Evolutionary conservation across 2,888 invertebrate species (phyloP).

Genomic region (Escarpia spicata): DNA sequence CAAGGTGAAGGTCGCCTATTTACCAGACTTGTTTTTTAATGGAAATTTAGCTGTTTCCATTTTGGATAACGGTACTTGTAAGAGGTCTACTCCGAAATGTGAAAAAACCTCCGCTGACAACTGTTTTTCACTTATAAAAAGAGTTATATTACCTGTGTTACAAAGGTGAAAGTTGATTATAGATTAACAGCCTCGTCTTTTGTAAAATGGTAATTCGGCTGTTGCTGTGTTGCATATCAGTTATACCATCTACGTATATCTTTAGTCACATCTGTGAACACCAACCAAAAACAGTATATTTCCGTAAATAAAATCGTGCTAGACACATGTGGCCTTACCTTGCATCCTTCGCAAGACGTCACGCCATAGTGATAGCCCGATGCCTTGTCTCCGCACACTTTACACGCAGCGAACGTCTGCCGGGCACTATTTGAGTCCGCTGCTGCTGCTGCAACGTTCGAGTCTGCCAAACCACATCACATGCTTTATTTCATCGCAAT

Average conservation of each 20-base stretch:
- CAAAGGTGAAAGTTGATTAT: too few relatives aligned
- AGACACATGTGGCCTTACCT: background rate
- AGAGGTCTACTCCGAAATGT: too few relatives aligned
- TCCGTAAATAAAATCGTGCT: background rate
- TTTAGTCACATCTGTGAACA: background rate
- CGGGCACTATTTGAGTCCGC: background rate
- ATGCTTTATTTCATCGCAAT: background rate
- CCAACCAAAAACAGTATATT: background rate
- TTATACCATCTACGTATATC: too few relatives aligned
- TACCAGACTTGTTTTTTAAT: background rate
- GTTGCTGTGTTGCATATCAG: too few relatives aligned
- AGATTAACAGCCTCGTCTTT: too few relatives aligned
- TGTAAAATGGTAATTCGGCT: too few relatives aligned
- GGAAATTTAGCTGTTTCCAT: background rate
- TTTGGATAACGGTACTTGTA: too few relatives aligned
- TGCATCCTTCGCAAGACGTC: slow-evolving; percentile 25
- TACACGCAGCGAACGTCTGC: slow-evolving; percentile 6
- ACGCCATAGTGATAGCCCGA: slow-evolving; percentile 24
- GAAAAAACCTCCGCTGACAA: too few relatives aligned
- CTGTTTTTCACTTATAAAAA: too few relatives aligned
- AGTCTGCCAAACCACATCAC: background rate
- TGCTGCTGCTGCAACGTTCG: background rate
- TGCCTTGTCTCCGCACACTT: slow-evolving; percentile 24
- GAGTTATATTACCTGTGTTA: too few relatives aligned
- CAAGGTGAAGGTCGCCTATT: background rate